These are phyloP conservation scores for Dynastes hyllus DNA, from an alignment of 2,888 invertebrate genomes.

Conservation along the genomic window DNA sequence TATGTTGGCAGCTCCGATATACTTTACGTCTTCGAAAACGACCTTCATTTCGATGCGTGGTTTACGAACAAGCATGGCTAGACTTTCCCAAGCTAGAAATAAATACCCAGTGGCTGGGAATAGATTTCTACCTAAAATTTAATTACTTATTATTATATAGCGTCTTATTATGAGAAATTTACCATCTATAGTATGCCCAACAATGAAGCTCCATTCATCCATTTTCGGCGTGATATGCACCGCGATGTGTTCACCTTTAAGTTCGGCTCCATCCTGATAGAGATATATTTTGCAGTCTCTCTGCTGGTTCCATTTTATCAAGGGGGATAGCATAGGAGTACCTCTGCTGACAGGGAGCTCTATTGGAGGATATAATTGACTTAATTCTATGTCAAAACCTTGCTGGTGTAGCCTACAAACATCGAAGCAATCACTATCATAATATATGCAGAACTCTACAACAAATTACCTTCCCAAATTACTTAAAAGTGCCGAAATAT, in stretches of 20 bases:
- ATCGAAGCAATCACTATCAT: neutral
- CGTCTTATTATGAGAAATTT: conserved; percentile 59
- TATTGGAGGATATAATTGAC: conserved; percentile 67
- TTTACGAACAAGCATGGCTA: too few relatives aligned
- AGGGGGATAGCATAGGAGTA: conserved; percentile 88
- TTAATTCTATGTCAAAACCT: conserved; percentile 84
- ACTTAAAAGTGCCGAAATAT: neutral
- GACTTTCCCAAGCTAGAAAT: too few relatives aligned
- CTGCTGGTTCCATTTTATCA: conserved; percentile 92
- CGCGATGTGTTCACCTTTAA: conserved; percentile 79
- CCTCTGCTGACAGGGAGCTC: conserved; percentile 88
- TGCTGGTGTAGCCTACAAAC: conserved; percentile 81
- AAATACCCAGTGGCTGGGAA: too few relatives aligned
- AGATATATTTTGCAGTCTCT: conserved; percentile 83
- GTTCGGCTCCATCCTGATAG: conserved; percentile 79
- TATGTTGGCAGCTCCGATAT: too few relatives aligned
- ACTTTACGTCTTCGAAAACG: too few relatives aligned
- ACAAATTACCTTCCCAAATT: conserved; percentile 41
- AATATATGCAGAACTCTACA: neutral
- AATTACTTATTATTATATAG: neutral
- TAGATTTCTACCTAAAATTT: neutral
- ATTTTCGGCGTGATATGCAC: conserved; percentile 77
- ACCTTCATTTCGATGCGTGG: too few relatives aligned
- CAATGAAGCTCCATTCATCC: conserved; percentile 66
- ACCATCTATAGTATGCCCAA: conserved; percentile 91